These are phyloP conservation scores for Acanthosepion lycidas DNA, from an alignment of 2,888 invertebrate species.

Conservation along the genomic window DNA sequence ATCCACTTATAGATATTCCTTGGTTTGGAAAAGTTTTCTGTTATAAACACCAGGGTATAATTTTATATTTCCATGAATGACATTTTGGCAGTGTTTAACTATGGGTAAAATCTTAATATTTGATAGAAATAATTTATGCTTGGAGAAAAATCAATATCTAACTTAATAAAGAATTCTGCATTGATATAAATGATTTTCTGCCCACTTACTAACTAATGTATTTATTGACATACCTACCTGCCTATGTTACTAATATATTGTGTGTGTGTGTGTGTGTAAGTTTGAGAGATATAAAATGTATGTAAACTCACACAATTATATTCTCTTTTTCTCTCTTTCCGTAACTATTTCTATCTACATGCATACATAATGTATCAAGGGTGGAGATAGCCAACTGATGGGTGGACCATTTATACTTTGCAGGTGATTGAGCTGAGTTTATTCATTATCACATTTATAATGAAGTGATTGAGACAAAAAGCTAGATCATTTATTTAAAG, in stretches of 20 bases:
- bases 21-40: background rate
- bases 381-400: background rate
- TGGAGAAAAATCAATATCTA: background rate
- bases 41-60: background rate
- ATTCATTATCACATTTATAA: constrained; percentile 1
- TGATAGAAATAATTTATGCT: background rate
- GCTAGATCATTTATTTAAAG: background rate
- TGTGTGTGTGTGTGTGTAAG: background rate
- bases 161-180: background rate
- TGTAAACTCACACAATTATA: background rate
- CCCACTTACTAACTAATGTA: background rate
- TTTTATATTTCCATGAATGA: background rate
- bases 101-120: background rate
- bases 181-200: background rate
- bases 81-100: background rate
- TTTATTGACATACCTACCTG: background rate
- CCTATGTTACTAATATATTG: background rate
- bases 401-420: constrained; percentile 36
- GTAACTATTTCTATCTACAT: background rate
- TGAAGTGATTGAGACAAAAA: background rate
- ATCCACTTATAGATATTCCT: background rate
- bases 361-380: constrained; percentile 6
- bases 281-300: background rate
- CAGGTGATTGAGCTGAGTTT: background rate
- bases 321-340: background rate